These are phyloP conservation scores for Larimichthys crocea DNA, from an alignment of 2,113 vertebrate genomes.

Conservation along the genomic window DNA sequence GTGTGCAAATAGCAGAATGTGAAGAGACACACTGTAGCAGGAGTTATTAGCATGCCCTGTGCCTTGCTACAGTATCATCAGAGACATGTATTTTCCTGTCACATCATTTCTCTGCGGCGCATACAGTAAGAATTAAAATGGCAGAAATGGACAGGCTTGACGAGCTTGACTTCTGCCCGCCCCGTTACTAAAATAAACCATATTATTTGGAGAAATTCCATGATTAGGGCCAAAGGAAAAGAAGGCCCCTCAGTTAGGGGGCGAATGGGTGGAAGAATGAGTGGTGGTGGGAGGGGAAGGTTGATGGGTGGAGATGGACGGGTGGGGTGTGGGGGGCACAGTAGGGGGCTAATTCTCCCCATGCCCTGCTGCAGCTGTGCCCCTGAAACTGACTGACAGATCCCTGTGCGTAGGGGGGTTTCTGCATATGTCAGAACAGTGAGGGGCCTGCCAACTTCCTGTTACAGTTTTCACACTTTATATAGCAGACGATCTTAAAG, in stretches of 20 bases:
- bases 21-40: slow-evolving; percentile 9
- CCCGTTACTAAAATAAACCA: slow-evolving; percentile 89
- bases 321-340: slow-evolving; percentile 90
- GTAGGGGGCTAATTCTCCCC: slow-evolving; percentile 96
- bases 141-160: slow-evolving; percentile 41
- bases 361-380: slow-evolving; percentile 95
- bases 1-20: background rate
- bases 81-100: slow-evolving; percentile 32
- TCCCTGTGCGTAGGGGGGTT: slow-evolving; percentile 64
- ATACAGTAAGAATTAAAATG: slow-evolving; percentile 43
- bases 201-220: slow-evolving; percentile 92
- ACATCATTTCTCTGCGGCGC: slow-evolving; percentile 22
- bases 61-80: background rate
- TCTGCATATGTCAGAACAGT: slow-evolving; percentile 80
- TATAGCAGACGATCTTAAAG: slow-evolving; percentile 48
- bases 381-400: slow-evolving; percentile 94
- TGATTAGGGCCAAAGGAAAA: slow-evolving; percentile 88
- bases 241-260: slow-evolving; percentile 73
- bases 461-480: slow-evolving; percentile 68
- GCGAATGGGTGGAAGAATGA: slow-evolving; percentile 76
- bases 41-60: slow-evolving; percentile 2
- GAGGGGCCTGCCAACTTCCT: slow-evolving; percentile 73
- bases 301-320: slow-evolving; percentile 89
- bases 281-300: slow-evolving; percentile 82
- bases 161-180: slow-evolving; percentile 82